A percentile compares a stretch with the other conserved stretches of the same genome.
Conservation (phyloP, 2,113 vertebrate genomes). For the Ardeotis arabs region DNA sequence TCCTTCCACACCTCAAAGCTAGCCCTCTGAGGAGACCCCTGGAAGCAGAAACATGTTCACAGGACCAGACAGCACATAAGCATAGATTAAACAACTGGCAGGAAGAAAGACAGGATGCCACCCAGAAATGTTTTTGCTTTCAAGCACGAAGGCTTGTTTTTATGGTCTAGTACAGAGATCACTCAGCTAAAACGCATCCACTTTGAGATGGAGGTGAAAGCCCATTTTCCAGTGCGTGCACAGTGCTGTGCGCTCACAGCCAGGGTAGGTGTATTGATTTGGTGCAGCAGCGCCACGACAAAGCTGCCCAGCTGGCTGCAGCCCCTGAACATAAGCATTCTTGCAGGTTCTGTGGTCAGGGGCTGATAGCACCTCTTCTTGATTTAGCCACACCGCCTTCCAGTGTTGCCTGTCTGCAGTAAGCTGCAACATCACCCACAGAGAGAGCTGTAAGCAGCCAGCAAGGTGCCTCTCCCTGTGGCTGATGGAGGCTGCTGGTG, state of each 20-base stretch:
- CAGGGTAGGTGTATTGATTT: background rate
- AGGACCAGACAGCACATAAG: background rate
- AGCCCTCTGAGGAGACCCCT: background rate
- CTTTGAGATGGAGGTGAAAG: background rate
- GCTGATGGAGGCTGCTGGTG: background rate
- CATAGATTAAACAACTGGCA: background rate
- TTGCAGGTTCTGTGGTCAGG: background rate
- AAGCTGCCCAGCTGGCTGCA: background rate
- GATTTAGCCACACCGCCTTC: background rate
- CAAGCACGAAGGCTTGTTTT: background rate
- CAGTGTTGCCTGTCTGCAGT: background rate
- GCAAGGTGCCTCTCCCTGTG: background rate
- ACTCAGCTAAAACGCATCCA: background rate
- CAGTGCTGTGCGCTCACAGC: background rate
- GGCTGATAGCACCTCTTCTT: background rate
- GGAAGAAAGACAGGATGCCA: background rate
- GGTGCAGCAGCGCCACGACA: background rate
- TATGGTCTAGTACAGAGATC: background rate
- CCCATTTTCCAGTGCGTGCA: background rate
- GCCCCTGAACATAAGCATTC: background rate
- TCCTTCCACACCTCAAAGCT: background rate
- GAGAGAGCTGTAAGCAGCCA: background rate
- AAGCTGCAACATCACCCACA: background rate
- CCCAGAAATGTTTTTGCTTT: background rate
- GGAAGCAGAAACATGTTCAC: background rate